Evolutionary conservation across 2,797 vertebrate genomes (phyloP), one percentile per base, ranked within the genome.

Genomic region (Lagodon rhomboides): DNA sequence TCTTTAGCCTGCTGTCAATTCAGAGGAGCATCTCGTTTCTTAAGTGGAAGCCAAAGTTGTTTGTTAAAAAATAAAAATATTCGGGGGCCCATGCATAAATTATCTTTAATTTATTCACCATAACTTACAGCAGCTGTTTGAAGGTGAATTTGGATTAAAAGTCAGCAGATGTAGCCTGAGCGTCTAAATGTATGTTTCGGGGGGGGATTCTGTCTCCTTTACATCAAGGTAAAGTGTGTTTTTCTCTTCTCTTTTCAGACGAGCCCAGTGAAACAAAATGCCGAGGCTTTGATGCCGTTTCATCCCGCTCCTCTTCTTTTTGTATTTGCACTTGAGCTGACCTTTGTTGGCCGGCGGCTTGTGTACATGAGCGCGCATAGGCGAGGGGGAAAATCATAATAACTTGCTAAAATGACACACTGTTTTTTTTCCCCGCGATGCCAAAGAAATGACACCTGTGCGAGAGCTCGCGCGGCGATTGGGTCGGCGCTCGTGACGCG

Each of bases 1-100:
- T 91, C 72, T 68, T 60, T 77, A 50, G 72, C 72, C 68, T 72
- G 72, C 51, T 68, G 47, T 86, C 67, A 64, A 60, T 79, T 77
- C 22, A 61, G 62, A 77, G 23, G 38, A 43, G 18, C 44, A 30
- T 23, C 34, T 68, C 15, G 44, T 73, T 71, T 75, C 11, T 43
- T 46, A 23, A 51, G 22, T 73, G 75, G 7, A 68, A 62, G 43
- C 66, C 27, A 62, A 30, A 23, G 49, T 59, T 62, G 61, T 80
- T 17, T 49, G 15, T 41, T 15, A 22, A 73, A 13, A 63, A 46
- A 55, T 46, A 38, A 1, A 30, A 41, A 41, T 22, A 54, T 56
- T 20, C 27, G 18, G 70, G 70, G 75, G 63, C 55, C 55, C 84
- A 75, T 86, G 76, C 64, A 67, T 63, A 7, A 30, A 54, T 58